These are phyloP conservation scores for Lapara coniferarum DNA, from an alignment of 2,888 invertebrate species.

Conservation along the genomic window DNA sequence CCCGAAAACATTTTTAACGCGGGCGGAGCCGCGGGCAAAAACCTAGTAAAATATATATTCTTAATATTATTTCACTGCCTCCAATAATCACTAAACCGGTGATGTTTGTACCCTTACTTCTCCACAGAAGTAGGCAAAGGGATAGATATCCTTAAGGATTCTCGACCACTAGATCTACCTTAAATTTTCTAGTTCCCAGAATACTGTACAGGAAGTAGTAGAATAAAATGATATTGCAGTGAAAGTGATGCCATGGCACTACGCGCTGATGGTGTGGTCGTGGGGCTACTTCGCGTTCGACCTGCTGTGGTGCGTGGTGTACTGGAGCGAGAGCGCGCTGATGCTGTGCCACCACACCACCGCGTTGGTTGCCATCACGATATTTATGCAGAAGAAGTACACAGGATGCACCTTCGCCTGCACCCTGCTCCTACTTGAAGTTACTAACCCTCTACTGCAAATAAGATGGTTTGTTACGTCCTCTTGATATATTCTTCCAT, in stretches of 20 bases:
- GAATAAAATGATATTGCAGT: constrained; percentile 44
- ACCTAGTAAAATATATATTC: no score
- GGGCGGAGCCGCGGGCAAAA: no score
- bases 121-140: no score
- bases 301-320: constrained; percentile 82
- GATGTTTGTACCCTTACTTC: no score
- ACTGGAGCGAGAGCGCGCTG: constrained; percentile 76
- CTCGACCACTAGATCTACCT: no score
- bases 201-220: no score
- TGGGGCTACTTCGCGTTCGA: constrained; percentile 86
- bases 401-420: constrained; percentile 82
- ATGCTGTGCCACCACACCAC: constrained; percentile 83
- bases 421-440: constrained; percentile 82
- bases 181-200: no score
- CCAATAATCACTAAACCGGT: no score
- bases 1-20: no score
- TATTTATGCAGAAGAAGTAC: constrained; percentile 76
- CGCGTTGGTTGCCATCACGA: constrained; percentile 76
- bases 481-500: no score
- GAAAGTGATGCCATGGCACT: constrained; percentile 59
- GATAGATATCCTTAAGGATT: no score
- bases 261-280: constrained; percentile 80
- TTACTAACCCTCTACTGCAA: constrained; percentile 86
- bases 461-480: constrained; percentile 78
- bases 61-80: no score